These are phyloP conservation scores for Chrysina gloriosa DNA, from an alignment of 2,888 invertebrate species.

Conservation along the genomic window DNA sequence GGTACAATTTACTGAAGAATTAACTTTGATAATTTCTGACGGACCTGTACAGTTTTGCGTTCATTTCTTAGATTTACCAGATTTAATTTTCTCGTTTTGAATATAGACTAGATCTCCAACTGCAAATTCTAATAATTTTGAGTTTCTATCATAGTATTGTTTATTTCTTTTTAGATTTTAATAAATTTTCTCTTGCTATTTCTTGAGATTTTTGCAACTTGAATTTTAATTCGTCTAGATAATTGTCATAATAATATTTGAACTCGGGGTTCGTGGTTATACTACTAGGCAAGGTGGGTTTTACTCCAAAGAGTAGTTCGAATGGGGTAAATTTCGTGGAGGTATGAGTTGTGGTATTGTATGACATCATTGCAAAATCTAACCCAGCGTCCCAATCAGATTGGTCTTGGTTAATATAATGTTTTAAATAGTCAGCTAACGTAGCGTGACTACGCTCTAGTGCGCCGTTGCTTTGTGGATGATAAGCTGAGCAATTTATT, in stretches of 20 bases:
- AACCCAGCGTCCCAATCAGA: constrained; percentile 57
- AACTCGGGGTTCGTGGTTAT: constrained; percentile 49
- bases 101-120: constrained; percentile 24
- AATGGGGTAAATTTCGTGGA: constrained; percentile 51
- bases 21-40: constrained; percentile 21
- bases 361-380: constrained; percentile 52
- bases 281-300: constrained; percentile 45
- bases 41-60: constrained; percentile 21
- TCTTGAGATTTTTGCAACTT: constrained; percentile 49
- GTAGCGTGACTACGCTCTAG: constrained; percentile 56
- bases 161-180: constrained; percentile 48
- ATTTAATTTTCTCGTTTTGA: background rate
- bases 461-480: constrained; percentile 54
- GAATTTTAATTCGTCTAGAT: constrained; percentile 45
- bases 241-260: constrained; percentile 52
- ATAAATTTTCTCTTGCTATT: constrained; percentile 49
- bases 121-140: constrained; percentile 6
- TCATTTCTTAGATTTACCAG: constrained; percentile 12
- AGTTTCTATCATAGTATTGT: constrained; percentile 38
- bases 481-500: constrained; percentile 52
- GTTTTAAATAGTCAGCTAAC: too few species aligned
- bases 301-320: constrained; percentile 50
- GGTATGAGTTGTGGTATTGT: constrained; percentile 49
- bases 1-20: constrained; percentile 34
- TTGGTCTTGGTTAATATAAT: constrained; percentile 50